phyloP scores from a whole-genome alignment of 2,113 vertebrate genomes.

The Xenopus laevis region DNA sequence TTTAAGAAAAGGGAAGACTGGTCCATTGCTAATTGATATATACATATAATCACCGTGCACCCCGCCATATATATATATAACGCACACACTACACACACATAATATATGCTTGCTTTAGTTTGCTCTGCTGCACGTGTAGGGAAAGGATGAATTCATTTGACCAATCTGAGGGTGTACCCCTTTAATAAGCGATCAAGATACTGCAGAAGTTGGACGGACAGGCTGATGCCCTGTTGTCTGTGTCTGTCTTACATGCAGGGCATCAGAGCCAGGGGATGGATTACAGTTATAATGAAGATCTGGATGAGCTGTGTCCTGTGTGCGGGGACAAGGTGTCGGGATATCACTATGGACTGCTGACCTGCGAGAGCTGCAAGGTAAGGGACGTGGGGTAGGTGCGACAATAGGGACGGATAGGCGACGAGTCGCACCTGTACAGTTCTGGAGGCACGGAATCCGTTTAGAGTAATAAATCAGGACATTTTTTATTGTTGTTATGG shows the following conservation, averaged over 20 bases:
- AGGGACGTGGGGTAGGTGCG: slow-evolving; percentile 9
- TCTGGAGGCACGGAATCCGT: no score
- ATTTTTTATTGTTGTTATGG: no score
- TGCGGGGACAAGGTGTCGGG: slow-evolving; percentile 97
- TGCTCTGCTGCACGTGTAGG: background rate
- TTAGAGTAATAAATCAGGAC: no score
- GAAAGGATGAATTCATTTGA: background rate
- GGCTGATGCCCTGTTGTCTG: background rate
- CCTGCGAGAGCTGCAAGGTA: slow-evolving; percentile 98
- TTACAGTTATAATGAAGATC: slow-evolving; percentile 88
- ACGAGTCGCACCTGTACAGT: no score
- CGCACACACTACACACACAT: background rate
- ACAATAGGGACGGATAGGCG: no score
- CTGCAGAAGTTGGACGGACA: background rate
- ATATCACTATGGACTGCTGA: slow-evolving; percentile 94
- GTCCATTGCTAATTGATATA: no score
- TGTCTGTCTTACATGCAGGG: slow-evolving; percentile 55
- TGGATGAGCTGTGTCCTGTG: slow-evolving; percentile 94
- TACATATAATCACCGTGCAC: no score
- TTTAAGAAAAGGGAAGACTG: no score
- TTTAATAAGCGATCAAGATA: background rate
- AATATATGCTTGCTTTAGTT: no score
- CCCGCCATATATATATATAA: no score
- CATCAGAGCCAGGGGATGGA: slow-evolving; percentile 82
- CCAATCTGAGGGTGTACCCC: background rate